Evolutionary conservation across 2,888 invertebrate species (phyloP).

Genomic region (Eulithis testata): DNA sequence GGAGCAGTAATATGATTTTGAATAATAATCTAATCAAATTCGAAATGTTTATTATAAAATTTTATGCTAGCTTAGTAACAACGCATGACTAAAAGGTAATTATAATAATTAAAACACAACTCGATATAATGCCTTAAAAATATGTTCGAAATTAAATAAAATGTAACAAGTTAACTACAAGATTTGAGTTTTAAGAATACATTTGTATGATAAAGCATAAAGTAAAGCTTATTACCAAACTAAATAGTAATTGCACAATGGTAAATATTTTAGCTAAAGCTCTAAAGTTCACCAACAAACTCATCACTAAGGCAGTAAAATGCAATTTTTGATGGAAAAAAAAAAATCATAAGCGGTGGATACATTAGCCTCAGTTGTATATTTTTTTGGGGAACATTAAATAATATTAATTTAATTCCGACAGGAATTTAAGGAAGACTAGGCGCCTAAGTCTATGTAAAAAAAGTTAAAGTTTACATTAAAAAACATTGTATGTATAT

Average conservation of each 20-base stretch:
- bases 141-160: too few species aligned
- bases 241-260: background rate
- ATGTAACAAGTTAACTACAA: background rate
- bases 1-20: background rate
- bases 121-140: background rate
- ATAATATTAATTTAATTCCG: too few species aligned
- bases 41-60: conserved; percentile 12
- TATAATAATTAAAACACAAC: background rate
- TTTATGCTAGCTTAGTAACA: background rate
- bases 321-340: too few species aligned
- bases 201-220: background rate
- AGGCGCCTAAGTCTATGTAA: too few species aligned
- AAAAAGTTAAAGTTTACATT: too few species aligned
- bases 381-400: too few species aligned
- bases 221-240: background rate
- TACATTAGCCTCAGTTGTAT: too few species aligned
- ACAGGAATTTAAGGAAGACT: too few species aligned
- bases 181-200: background rate
- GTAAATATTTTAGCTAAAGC: background rate
- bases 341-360: too few species aligned
- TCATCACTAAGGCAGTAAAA: too few species aligned
- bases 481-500: too few species aligned
- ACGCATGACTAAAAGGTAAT: background rate
- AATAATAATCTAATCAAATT: conserved; percentile 8
- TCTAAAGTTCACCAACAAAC: background rate